Evolutionary conservation across 64 coral and sea anemone species (phyloP).

Genomic region (Pachyseris speciosa): DNA sequence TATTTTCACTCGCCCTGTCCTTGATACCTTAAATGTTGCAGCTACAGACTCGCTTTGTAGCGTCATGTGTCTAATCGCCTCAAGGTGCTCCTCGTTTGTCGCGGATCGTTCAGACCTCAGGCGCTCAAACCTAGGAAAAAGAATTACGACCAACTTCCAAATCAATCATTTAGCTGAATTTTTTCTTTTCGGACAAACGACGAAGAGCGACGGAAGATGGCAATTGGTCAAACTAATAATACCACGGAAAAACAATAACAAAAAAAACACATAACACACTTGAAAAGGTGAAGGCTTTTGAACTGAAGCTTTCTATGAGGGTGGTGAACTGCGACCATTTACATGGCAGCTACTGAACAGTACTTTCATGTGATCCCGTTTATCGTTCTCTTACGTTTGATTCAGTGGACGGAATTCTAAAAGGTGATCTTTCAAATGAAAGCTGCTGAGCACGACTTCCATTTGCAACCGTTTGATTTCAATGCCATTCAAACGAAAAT

Average conservation of each 20-base stretch:
- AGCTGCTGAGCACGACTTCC: neutral
- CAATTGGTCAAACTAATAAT: too few species aligned
- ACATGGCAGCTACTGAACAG: too few species aligned
- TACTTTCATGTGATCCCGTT: too few species aligned
- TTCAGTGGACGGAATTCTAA: neutral
- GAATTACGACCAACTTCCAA: neutral
- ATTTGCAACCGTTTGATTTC: neutral
- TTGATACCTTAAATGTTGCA: slow-evolving; percentile 75
- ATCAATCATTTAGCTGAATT: too few species aligned
- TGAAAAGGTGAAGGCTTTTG: too few species aligned
- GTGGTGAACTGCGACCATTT: too few species aligned
- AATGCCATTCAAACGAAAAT: neutral
- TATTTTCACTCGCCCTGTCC: too few species aligned
- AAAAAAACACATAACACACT: too few species aligned
- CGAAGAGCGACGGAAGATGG: too few species aligned
- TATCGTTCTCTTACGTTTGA: neutral
- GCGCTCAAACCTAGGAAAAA: slow-evolving; percentile 66
- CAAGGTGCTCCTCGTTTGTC: slow-evolving; percentile 76
- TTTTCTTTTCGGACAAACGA: too few species aligned
- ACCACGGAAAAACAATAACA: too few species aligned
- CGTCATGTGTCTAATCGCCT: slow-evolving; percentile 75
- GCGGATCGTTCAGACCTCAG: slow-evolving; percentile 63
- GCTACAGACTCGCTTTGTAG: slow-evolving; percentile 84
- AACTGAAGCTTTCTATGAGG: too few species aligned
- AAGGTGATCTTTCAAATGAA: neutral